Conservation (phyloP, 2,888 invertebrate species). For the Pogonocherus hispidulus region DNA sequence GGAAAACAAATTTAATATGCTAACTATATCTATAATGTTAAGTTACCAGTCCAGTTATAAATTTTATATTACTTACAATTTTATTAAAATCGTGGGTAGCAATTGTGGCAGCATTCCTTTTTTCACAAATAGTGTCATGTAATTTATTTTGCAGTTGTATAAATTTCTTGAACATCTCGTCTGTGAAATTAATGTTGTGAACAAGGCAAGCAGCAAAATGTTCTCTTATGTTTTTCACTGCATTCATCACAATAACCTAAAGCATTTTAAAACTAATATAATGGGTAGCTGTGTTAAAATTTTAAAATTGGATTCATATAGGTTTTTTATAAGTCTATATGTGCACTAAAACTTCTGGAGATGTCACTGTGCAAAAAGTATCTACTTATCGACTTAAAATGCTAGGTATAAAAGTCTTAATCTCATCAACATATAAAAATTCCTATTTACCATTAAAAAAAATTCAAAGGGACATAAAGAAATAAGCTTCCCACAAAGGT, state of each 20-base stretch:
- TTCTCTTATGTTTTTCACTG: constrained; percentile 76
- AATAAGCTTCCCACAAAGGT: no score
- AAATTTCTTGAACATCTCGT: constrained; percentile 77
- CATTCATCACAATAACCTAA: constrained; percentile 55
- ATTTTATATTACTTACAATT: constrained; percentile 69
- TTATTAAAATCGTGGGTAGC: constrained; percentile 86
- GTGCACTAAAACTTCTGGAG: no score
- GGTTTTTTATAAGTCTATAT: no score
- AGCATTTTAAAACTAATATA: constrained; percentile 25
- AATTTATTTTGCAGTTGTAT: constrained; percentile 85
- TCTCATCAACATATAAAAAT: no score
- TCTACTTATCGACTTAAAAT: no score
- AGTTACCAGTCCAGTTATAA: background rate
- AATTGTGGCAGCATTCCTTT: constrained; percentile 83
- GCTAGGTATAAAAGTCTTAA: no score
- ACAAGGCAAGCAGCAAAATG: constrained; percentile 83
- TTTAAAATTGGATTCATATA: no score
- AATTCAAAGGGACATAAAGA: no score
- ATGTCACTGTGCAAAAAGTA: no score
- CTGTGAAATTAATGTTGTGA: constrained; percentile 75
- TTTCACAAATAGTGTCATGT: constrained; percentile 83
- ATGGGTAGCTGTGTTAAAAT: no score
- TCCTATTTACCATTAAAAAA: no score
- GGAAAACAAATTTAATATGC: constrained; percentile 19
- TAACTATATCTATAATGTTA: constrained; percentile 7